phyloP scores from a whole-genome alignment of 2,888 invertebrate species.

The Cenopis cana region DNA sequence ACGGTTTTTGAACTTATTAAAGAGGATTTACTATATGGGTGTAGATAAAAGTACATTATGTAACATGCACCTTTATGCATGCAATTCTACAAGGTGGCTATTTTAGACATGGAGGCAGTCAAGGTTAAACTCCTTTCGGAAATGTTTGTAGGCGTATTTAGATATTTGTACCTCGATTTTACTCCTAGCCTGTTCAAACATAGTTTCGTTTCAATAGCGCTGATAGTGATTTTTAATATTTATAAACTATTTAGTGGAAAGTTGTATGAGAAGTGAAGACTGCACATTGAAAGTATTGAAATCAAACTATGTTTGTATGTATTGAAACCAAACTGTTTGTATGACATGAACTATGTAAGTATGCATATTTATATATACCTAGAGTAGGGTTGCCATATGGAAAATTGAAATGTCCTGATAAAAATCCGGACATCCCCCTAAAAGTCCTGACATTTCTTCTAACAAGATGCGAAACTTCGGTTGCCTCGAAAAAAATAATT shows the following conservation, averaged over 20 bases:
- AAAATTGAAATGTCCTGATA: no score
- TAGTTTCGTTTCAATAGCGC: slow-evolving; percentile 15
- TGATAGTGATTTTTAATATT: slow-evolving; percentile 16
- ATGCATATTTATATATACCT: neutral
- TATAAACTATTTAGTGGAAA: slow-evolving; percentile 6
- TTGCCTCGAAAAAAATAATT: no score
- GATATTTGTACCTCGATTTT: slow-evolving; percentile 16
- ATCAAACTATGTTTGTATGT: slow-evolving; percentile 7
- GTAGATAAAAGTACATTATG: no score
- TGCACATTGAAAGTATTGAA: slow-evolving; percentile 11
- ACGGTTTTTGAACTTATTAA: no score
- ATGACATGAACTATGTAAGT: slow-evolving; percentile 2
- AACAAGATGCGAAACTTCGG: no score
- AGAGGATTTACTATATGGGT: no score
- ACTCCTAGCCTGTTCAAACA: no score
- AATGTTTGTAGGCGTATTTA: neutral
- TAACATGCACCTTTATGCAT: neutral
- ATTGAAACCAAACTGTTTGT: slow-evolving; percentile 17
- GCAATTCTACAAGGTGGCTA: neutral
- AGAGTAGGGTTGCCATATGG: no score
- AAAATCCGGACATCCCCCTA: no score
- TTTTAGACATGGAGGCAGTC: neutral
- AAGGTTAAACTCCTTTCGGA: neutral
- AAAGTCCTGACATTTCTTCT: no score
- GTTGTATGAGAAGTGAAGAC: slow-evolving; percentile 21